Evolutionary conservation across 2,888 invertebrate species (phyloP).

Genomic region (Colletes collaris): DNA sequence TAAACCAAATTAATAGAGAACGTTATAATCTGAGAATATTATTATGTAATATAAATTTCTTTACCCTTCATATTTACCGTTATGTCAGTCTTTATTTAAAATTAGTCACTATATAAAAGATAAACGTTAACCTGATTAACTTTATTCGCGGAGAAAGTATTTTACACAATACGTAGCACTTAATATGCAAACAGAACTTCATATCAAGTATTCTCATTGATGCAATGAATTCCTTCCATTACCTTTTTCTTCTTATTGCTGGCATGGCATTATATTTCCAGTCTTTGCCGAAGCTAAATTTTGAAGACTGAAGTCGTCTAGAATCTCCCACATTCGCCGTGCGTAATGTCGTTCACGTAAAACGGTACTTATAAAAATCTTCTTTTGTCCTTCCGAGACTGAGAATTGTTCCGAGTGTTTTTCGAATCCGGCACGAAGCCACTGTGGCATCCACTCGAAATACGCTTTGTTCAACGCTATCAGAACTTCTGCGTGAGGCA

Average conservation of each 20-base stretch:
- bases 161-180: slow-evolving; percentile 37
- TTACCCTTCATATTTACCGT: too few species aligned
- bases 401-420: slow-evolving; percentile 67
- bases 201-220: slow-evolving; percentile 21
- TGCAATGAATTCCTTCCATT: not conserved
- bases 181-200: slow-evolving; percentile 44
- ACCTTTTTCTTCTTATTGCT: slow-evolving; percentile 11
- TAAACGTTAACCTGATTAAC: slow-evolving; percentile 12
- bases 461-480: slow-evolving; percentile 88
- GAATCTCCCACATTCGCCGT: slow-evolving; percentile 64
- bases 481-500: slow-evolving; percentile 87
- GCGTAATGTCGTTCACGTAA: slow-evolving; percentile 68
- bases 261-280: too few species aligned
- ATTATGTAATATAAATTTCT: too few species aligned
- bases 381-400: slow-evolving; percentile 71
- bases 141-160: slow-evolving; percentile 14
- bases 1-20: too few species aligned
- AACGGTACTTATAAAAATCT: slow-evolving; percentile 70
- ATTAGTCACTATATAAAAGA: not conserved
- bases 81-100: too few species aligned
- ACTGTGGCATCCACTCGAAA: slow-evolving; percentile 85
- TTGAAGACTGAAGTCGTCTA: slow-evolving; percentile 74
- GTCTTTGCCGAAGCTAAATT: slow-evolving; percentile 43
- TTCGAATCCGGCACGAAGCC: slow-evolving; percentile 85
- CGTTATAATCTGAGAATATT: too few species aligned